phyloP scores from a whole-genome alignment of 35 echinoderm and acorn worm genomes.

The Hemicentrotus pulcherrimus region DNA sequence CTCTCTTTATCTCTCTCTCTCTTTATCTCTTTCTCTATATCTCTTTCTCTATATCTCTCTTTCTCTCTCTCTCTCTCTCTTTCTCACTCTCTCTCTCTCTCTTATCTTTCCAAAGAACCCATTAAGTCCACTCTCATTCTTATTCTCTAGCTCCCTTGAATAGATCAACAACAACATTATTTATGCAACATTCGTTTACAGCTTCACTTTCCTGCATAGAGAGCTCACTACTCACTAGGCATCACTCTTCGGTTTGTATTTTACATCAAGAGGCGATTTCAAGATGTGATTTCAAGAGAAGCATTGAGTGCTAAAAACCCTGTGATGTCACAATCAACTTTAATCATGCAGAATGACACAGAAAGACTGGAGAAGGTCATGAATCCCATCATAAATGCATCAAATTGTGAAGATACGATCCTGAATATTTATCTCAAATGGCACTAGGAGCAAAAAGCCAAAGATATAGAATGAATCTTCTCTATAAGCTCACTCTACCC shows the following conservation, averaged over 20 bases:
- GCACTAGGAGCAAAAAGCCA: background rate
- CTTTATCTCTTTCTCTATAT: background rate
- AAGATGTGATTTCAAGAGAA: background rate
- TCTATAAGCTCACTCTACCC: background rate
- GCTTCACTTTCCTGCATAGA: background rate
- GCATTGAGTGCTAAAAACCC: background rate
- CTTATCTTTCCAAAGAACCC: background rate
- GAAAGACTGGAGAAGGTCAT: background rate
- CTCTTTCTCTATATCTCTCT: background rate
- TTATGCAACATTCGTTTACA: too few species aligned
- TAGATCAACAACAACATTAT: too few species aligned
- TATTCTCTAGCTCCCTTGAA: background rate
- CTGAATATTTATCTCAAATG: background rate
- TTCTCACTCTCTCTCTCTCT: conserved; percentile 16
- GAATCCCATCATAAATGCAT: background rate
- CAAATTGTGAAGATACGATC: background rate
- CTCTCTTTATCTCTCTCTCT: background rate
- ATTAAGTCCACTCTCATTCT: background rate
- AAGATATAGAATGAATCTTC: background rate
- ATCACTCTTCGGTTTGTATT: background rate
- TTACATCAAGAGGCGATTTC: background rate
- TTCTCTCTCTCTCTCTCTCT: background rate
- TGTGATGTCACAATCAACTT: background rate
- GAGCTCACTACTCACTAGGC: background rate
- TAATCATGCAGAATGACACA: background rate